Conservation (phyloP, 2,888 invertebrate genomes). For the Synergus itoensis region DNA sequence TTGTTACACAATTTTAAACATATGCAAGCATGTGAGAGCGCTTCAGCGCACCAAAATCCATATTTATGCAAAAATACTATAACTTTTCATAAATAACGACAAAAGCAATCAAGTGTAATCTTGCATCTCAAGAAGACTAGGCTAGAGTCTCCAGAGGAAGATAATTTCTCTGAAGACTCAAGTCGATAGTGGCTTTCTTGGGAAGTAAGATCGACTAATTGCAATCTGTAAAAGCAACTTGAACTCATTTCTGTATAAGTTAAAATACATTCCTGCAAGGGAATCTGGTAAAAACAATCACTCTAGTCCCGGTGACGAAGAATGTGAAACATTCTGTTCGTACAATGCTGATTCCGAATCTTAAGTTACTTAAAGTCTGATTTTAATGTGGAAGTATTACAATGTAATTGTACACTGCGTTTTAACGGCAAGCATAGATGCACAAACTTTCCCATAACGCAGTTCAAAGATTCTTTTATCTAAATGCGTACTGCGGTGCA, state of each 20-base stretch:
- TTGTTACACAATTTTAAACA: constrained; percentile 39
- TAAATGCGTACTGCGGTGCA: constrained; percentile 23
- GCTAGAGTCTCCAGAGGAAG: neutral
- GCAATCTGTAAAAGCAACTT: constrained; percentile 50
- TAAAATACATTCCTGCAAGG: constrained; percentile 67
- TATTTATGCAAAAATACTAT: constrained; percentile 20
- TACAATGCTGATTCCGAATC: constrained; percentile 35
- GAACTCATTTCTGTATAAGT: constrained; percentile 60
- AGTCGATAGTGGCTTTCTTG: constrained; percentile 43
- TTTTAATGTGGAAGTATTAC: constrained; percentile 35
- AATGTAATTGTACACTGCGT: constrained; percentile 12
- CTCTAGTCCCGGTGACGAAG: neutral
- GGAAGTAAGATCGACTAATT: constrained; percentile 55
- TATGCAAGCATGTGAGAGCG: constrained; percentile 29
- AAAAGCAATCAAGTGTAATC: neutral
- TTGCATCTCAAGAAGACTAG: constrained; percentile 1
- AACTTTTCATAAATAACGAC: constrained; percentile 13
- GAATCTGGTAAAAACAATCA: constrained; percentile 53
- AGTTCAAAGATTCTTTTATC: neutral
- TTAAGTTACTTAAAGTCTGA: constrained; percentile 39
- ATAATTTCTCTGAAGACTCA: neutral
- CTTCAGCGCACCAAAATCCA: neutral
- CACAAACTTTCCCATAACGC: constrained; percentile 30
- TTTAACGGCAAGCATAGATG: constrained; percentile 32
- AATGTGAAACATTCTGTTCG: constrained; percentile 34